Evolutionary conservation across 1,140 invertebrate species (phyloP), one percentile per base, ranked within the genome.

Genomic region (Pachypsylla venusta): DNA sequence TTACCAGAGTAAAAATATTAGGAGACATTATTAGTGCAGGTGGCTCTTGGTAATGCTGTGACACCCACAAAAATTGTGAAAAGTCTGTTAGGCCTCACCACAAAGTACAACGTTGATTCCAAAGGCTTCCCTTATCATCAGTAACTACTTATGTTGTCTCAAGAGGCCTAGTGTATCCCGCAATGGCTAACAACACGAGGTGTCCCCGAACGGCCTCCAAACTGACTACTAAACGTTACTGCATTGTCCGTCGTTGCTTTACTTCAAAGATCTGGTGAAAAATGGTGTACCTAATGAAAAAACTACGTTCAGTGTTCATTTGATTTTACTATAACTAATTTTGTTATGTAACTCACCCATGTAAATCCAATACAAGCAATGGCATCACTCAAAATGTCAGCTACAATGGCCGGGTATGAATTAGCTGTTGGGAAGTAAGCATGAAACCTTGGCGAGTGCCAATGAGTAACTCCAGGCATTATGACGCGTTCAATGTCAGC

Each of bases 351-450:
- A 66, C 73, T 76, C 77, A 89, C 86, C 86, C 87, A 92, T 25
- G 84, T 80, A 68, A 92, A 92, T 63, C 89, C 89, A 58, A 92
- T 89, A 67, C 88, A 92, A 24, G 86, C 87, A 63, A 98, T 93
- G 10, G 89, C 91, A 53, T 88, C 91, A 64, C 87, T 93, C 5
- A 99, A 73, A 80, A 99, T 98, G 67, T 99, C 95, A n/a, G 88
- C 94, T 20, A 93, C 84, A 64, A 89, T 83, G 1, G 90, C 82
- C 0, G 95, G 87, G 71, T 97, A 98, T 0, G 92, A 96, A 73
- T 93, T 93, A 7, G 85, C 93, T 0, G 94, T 96, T 0, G 96
- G 93, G 74, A 93, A 99, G 73, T 98, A 99, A 1, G 95, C 94
- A 71, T 96, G 91, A 74, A 99, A 99, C 67, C 90, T 82, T 2